Evolutionary conservation across 2,113 vertebrate species (phyloP).

Genomic region (Procapra przewalskii): DNA sequence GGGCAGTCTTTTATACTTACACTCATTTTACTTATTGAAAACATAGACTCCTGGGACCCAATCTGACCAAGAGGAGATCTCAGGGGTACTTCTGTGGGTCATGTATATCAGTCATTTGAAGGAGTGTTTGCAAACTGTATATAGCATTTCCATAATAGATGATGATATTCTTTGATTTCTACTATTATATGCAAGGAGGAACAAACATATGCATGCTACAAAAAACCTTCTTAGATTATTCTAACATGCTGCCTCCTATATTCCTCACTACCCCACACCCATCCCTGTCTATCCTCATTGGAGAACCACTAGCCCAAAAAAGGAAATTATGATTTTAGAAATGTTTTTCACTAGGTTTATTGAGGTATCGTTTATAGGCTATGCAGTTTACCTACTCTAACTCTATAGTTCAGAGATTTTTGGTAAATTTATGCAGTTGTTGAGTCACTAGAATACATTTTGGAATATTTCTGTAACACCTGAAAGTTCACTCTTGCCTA

Average conservation of each 20-base stretch:
- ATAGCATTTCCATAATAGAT: not conserved
- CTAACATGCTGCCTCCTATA: not conserved
- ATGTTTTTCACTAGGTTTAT: not conserved
- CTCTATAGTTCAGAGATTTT: not conserved
- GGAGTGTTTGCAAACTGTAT: not conserved
- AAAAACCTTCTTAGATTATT: not conserved
- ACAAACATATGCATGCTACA: not conserved
- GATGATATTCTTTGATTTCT: not conserved
- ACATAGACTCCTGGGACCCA: not conserved
- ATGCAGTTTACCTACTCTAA: not conserved
- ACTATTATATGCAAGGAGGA: not conserved
- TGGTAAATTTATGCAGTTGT: not conserved
- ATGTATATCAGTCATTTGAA: not conserved
- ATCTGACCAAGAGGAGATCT: not conserved
- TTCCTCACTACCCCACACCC: not conserved
- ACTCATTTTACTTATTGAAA: not conserved
- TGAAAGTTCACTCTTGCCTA: not conserved
- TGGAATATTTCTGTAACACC: not conserved
- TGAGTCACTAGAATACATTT: not conserved
- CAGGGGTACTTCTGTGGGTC: not conserved
- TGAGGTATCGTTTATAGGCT: not conserved
- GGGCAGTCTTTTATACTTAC: not conserved
- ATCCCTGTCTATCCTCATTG: not conserved
- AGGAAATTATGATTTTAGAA: not conserved
- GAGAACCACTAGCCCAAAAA: not conserved